Base-by-base conservation (phyloP, 2,888 invertebrate genomes). In the Tholera decimalis region DNA sequence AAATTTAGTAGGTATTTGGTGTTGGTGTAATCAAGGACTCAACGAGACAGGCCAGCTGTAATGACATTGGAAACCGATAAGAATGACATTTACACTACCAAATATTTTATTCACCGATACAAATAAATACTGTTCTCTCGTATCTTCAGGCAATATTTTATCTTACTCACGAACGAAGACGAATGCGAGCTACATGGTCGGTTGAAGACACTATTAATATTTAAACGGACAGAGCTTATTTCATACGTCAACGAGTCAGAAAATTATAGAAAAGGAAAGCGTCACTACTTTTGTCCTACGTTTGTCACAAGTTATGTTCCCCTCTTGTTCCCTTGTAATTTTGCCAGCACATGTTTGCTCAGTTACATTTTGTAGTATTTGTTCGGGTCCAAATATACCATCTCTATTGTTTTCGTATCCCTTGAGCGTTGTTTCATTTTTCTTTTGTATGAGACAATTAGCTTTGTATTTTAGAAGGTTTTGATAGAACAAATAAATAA, bases 181-280 rank as follows among this genome's bases (percentile, higher is more conserved):
- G 28, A 63, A 62, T 50, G 37, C 57, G 71, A 60, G 71, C 62
- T 37, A 33, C 35, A 66, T 46, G 64, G 43, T 54, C 47, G 68
- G 62, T 61, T 73, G 64, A 69, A 68, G 53, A 69, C 58, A 70
- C 76, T 60, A 75, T 74, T 80, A 77, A 78, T 83, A 83, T 85
- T 86, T 85, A 81, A 83, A 77, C 64, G 74, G 68, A 64, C 53
- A 77, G 58, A 76, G 75, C 85, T 84, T 85, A 88, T 89, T 89
- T 88, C 86, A 85, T 86, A 85, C 83, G 80, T 86, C 89, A 86
- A 66, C 81, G 89, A 78, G 61, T 85, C 87, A 87, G 88, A 89
- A 89, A 89, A 89, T 89, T 84, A n/a, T n/a, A 86, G 43, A 85
- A 78, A 74, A 80, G 77, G 60, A 65, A 66, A 63, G 59, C 43